Evolutionary conservation across 2,797 vertebrate species (phyloP).

Genomic region (Xenopus petersii): DNA sequence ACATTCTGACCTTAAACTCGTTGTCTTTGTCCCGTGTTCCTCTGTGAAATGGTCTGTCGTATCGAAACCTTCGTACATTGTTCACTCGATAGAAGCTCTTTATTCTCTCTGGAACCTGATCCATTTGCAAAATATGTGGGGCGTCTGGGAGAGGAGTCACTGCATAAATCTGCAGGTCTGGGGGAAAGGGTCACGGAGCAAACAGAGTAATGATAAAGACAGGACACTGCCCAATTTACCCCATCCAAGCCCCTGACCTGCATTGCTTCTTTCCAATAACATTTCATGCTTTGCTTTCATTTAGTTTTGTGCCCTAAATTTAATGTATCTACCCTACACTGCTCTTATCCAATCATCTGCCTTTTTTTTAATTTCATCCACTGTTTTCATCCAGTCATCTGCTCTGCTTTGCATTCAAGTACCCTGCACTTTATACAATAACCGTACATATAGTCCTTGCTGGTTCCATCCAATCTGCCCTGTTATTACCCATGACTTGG

Average conservation of each 20-base stretch:
- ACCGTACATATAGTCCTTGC: too few species aligned
- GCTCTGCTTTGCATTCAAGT: too few species aligned
- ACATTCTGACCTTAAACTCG: constrained; percentile 86
- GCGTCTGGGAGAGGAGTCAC: constrained; percentile 94
- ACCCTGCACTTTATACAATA: too few species aligned
- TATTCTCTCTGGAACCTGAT: constrained; percentile 93
- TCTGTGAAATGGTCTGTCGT: constrained; percentile 97
- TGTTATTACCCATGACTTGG: too few species aligned
- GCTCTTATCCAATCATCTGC: too few species aligned
- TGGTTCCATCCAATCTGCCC: too few species aligned
- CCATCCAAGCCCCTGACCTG: too few species aligned
- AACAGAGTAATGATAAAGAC: constrained; percentile 27
- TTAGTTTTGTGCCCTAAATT: too few species aligned
- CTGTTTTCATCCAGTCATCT: too few species aligned
- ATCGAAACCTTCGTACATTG: constrained; percentile 93
- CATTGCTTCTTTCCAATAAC: neutral
- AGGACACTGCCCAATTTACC: neutral
- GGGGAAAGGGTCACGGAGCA: constrained; percentile 70
- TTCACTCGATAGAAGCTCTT: constrained; percentile 98
- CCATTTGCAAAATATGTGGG: constrained; percentile 89
- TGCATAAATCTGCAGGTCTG: constrained; percentile 97
- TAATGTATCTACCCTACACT: too few species aligned
- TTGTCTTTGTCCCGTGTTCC: constrained; percentile 96
- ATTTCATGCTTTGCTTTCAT: neutral
- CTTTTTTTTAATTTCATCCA: too few species aligned